Percentiles rank a stretch among this genome's conserved stretches.
phyloP scores from a whole-genome alignment of 2,797 vertebrate genomes.

The Chiloscyllium punctatum region DNA sequence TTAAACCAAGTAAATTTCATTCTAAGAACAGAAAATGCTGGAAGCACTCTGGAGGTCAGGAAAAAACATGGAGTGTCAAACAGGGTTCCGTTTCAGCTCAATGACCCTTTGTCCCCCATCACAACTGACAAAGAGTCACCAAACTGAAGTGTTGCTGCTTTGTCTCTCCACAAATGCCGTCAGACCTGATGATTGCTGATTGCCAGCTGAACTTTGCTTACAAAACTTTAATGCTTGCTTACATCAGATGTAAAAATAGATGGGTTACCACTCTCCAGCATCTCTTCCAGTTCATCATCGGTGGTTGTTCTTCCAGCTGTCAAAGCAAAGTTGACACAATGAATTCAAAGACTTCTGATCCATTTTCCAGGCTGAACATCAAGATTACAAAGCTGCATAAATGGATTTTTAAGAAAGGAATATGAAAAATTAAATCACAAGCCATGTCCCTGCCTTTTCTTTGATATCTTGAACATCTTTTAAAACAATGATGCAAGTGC shows the following conservation, averaged over 20 bases:
- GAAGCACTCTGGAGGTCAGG: neutral
- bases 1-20: neutral
- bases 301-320: constrained; percentile 83
- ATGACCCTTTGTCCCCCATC: neutral
- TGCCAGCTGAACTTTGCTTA: neutral
- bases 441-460: neutral
- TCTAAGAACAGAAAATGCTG: neutral
- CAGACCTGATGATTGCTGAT: neutral
- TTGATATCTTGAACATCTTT: neutral
- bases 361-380: neutral
- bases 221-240: constrained; percentile 45
- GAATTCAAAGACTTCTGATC: neutral
- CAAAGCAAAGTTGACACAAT: neutral
- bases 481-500: neutral
- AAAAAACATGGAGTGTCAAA: neutral
- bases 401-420: neutral
- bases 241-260: constrained; percentile 90
- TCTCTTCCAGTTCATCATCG: constrained; percentile 84
- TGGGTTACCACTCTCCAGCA: constrained; percentile 87
- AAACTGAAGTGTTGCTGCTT: neutral
- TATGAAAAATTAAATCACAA: neutral
- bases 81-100: neutral
- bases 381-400: neutral
- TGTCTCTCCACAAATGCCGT: neutral
- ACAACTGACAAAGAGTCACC: neutral